phyloP scores from a whole-genome alignment of 2,797 vertebrate genomes.

The Fringilla coelebs region DNA sequence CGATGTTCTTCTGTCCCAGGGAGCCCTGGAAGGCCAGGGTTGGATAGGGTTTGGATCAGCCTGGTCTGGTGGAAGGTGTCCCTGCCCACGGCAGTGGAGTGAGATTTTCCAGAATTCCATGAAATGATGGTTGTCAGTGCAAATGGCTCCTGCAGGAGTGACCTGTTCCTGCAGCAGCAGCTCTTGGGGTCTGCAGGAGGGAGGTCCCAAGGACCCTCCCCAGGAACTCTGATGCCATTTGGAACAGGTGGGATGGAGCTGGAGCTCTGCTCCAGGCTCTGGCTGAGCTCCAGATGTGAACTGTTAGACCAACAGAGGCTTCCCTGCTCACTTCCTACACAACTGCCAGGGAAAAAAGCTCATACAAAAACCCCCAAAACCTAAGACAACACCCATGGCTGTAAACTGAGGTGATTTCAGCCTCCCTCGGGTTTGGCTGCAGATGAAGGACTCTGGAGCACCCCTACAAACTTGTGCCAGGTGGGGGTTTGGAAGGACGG shows the following conservation, averaged over 20 bases:
- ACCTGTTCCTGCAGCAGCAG: neutral
- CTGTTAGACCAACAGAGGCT: neutral
- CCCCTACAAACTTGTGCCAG: too few relatives aligned
- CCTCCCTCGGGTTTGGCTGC: neutral
- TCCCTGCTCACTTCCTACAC: neutral
- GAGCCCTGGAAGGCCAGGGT: neutral
- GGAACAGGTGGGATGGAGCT: neutral
- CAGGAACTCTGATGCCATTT: rapidly evolving
- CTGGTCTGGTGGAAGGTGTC: neutral
- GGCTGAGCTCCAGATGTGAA: neutral
- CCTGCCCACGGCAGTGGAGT: neutral
- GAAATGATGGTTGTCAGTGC: neutral
- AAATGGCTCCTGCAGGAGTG: rapidly evolving
- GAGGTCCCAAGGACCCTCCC: too few relatives aligned
- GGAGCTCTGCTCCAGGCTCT: neutral
- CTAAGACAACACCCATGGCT: neutral
- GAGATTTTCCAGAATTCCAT: neutral
- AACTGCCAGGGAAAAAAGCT: neutral
- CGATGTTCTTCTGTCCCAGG: neutral
- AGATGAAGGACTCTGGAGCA: neutral
- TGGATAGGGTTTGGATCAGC: neutral
- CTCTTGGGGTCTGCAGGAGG: neutral
- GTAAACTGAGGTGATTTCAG: neutral
- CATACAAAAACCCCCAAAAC: rapidly evolving
- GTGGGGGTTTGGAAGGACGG: too few relatives aligned